phyloP scores from a whole-genome alignment of 37 sponge, comb jelly and placozoan species.

The Tethya wilhelma region DNA sequence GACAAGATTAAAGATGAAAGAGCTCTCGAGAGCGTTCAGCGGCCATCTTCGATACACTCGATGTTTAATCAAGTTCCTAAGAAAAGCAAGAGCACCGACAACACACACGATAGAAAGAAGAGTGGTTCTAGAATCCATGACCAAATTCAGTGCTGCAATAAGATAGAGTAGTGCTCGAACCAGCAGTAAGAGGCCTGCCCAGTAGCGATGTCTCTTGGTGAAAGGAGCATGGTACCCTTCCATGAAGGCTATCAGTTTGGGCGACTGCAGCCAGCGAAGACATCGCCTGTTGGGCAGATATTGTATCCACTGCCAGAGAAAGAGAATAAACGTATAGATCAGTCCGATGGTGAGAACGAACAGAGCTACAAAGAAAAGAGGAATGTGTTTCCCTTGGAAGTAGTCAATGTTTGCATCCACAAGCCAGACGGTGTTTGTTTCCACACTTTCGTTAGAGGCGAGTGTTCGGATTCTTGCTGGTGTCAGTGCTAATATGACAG shows the following conservation, averaged over 20 bases:
- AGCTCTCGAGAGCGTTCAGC: no score
- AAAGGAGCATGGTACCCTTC: background rate
- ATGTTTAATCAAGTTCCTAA: no score
- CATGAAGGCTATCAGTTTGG: background rate
- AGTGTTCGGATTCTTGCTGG: background rate
- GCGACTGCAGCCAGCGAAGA: background rate
- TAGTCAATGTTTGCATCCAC: background rate
- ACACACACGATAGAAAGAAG: no score
- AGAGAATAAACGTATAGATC: background rate
- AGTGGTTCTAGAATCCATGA: no score
- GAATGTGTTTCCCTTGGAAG: no score
- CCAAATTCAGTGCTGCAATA: no score
- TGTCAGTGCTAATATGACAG: background rate
- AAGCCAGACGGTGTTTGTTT: background rate
- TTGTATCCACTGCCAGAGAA: background rate
- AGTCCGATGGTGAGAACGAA: background rate
- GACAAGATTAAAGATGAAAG: no score
- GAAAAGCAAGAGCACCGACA: no score
- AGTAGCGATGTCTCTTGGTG: background rate
- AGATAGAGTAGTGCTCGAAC: background rate
- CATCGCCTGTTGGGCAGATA: background rate
- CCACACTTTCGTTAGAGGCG: background rate
- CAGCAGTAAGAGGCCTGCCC: background rate
- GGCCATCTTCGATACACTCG: no score
- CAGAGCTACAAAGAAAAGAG: background rate